Base-by-base conservation (phyloP, 1,140 invertebrate species). In the Lepidurus apus region DNA sequence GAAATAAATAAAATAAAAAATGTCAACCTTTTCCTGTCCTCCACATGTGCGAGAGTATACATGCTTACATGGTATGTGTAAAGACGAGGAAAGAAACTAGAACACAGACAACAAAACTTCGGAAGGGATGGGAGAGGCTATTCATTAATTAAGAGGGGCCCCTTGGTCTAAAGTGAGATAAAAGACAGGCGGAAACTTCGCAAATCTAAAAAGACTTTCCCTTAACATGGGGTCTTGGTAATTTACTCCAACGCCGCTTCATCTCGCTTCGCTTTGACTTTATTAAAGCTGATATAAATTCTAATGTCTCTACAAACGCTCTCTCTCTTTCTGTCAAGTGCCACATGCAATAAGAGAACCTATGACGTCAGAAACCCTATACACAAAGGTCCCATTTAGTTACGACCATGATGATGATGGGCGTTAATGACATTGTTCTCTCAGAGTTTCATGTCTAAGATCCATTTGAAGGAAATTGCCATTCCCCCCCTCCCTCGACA, bases 351-450 rank as follows among this genome's bases (percentile, higher is more conserved):
- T n/a, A 13, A 65, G 21, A 21, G 53, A 21, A 65, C 53, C 2
- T 65, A 65, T 65, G 53, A 65, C 53, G 53, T 65, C 53, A 65
- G 53, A 1, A 1, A 65, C 53, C 53, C 53, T 65, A 65, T 21
- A 65, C 53, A 47, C 10, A 65, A 65, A 65, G 53, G 9, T 65
- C 53, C 21, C 53, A 17, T 65, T 13, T 65, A 13, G 53, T 65
- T 65, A 65, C 53, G 13, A 65, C 13, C 53, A 65, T 21, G 53
- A 65, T 65, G 8, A 65, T 17, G 53, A 65, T 17, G 53, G 13
- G 53, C 53, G 53, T 65, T 65, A 65, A 65, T 65, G 53, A 65
- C 53, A 65, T 65, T 65, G 21, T 65, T 65, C 53, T 65, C 53
- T 65, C 17, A 7, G 8, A 65, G 53, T 65, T 65, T 65, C 53